Base-by-base conservation (phyloP, 2,888 invertebrate genomes). In the Pollenia angustigena region DNA sequence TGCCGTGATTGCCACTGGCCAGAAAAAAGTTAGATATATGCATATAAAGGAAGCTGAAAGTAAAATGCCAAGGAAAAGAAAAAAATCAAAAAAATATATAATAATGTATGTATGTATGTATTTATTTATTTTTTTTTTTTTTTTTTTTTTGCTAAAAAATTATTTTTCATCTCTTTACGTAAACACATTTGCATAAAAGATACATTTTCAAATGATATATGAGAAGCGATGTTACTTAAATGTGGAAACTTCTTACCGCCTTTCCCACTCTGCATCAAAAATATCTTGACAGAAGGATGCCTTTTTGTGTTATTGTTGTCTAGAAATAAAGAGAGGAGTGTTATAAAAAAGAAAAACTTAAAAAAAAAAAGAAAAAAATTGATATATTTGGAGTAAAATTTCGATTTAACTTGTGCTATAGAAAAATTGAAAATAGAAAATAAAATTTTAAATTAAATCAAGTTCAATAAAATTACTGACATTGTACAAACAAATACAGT, bases 201-300 rank as follows among this genome's bases (percentile, higher is more conserved):
- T 50, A 50, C n/a, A 66, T 66, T 66, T 50, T 23, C 32, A 66
- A 48, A 66, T 66, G 66, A 66, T 50, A 66, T 66, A 32, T 66
- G 32, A 48, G 50, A 66, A 66, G 14, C 50, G 48, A 10, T 66
- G 48, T 32, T 66, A 66, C 48, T 66, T 66, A 11, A 10, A 32
- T 32, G 32, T 32, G 32, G 4, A 32, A 32, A 32, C 3, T 32
- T 32, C 3, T 32, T 3, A 1, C 32, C 4, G 32, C 32, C 32
- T 32, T 32, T 2, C 3, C 9, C 11, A 10, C 11, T 52, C 16
- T 52, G 2, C 6, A n/a, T 16, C 16, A n/a, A 9, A 16, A 9
- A 16, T 16, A 52, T n/a, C 7, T n/a, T 8, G n/a, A 16, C 52
- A 16, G 6, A n/a, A 16, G 9, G 7, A 16, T 52, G 7, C 2